A percentile compares a stretch with the other conserved stretches of the same genome.
phyloP scores from a whole-genome alignment of 1,140 invertebrate species.

The Cepaea nemoralis region DNA sequence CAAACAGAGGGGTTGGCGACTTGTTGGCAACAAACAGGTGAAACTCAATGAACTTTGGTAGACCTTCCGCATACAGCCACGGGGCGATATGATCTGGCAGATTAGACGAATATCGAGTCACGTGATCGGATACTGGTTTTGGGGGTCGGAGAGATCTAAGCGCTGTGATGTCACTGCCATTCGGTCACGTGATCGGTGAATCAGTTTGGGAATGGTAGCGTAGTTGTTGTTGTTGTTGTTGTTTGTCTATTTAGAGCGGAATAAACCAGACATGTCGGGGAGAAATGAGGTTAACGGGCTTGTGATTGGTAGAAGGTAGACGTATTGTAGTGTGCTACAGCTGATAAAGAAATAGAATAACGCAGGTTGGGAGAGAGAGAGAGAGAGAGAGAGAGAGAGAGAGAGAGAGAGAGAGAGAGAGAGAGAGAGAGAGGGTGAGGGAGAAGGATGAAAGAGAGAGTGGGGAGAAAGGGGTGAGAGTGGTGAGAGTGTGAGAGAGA shows the following conservation, averaged over 20 bases:
- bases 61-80: not conserved
- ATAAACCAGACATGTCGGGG: no score
- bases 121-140: not conserved
- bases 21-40: not conserved
- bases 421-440: conserved; percentile 12
- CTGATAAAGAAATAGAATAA: no score
- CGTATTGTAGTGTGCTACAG: no score
- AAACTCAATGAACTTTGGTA: not conserved
- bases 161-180: no score
- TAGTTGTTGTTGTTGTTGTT: no score
- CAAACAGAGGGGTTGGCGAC: not conserved
- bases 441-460: not conserved
- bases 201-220: no score
- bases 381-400: not conserved
- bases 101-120: not conserved
- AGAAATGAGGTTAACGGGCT: no score
- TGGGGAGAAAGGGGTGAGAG: conserved; percentile 1
- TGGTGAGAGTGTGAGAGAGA: no score
- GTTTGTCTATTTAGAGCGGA: no score
- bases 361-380: no score
- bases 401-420: not conserved
- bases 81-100: not conserved
- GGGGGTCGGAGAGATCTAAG: not conserved
- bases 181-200: no score
- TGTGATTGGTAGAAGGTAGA: no score